Percentiles rank a stretch among this genome's conserved stretches.
Evolutionary conservation across 2,113 vertebrate genomes (phyloP).

Genomic region (Thalassoma bifasciatum): DNA sequence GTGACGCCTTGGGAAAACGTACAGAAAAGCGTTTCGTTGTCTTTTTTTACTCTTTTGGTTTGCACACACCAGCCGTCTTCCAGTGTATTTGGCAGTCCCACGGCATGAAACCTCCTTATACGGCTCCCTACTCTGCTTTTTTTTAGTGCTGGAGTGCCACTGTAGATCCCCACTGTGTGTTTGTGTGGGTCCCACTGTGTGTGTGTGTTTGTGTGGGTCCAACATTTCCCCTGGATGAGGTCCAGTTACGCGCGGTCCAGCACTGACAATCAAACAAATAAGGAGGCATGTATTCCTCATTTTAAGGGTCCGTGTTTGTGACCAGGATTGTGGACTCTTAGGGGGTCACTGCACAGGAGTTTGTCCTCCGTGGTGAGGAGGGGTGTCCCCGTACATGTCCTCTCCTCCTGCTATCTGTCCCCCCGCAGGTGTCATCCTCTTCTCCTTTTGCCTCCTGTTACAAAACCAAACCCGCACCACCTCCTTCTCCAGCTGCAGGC

Average conservation of each 20-base stretch:
- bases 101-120: conserved; percentile 39
- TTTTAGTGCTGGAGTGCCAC: conserved; percentile 55
- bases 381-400: conserved; percentile 98
- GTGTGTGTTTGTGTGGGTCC: conserved; percentile 52
- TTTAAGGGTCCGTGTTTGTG: conserved; percentile 60
- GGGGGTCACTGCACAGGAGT: conserved; percentile 95
- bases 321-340: neutral
- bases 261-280: conserved; percentile 64
- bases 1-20: conserved; percentile 51
- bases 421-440: conserved; percentile 97
- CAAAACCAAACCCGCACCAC: conserved; percentile 99
- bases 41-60: conserved; percentile 53
- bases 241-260: conserved; percentile 63
- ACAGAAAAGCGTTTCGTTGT: conserved; percentile 42
- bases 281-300: conserved; percentile 57
- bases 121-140: conserved; percentile 56
- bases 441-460: conserved; percentile 99
- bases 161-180: conserved; percentile 53
- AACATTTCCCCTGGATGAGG: conserved; percentile 54
- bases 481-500: conserved; percentile 99
- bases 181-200: conserved; percentile 37
- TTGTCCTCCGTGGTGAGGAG: conserved; percentile 96
- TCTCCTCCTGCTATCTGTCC: conserved; percentile 93
- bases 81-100: conserved; percentile 31
- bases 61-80: conserved; percentile 45